Percentiles rank a stretch among this genome's conserved stretches.
Conservation (phyloP, 2,797 vertebrate genomes). For the Danionella dracula region DNA sequence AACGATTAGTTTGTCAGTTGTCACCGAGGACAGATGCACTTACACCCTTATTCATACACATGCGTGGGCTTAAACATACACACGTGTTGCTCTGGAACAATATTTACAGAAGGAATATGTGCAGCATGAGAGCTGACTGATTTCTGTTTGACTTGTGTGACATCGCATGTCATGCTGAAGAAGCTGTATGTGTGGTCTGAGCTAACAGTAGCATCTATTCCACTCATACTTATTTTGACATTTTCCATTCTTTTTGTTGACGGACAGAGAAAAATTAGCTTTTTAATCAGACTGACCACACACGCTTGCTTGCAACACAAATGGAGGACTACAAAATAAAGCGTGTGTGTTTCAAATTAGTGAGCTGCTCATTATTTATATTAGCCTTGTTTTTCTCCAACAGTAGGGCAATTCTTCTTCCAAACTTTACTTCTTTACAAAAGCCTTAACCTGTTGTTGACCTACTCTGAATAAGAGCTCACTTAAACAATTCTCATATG, state of each 20-base stretch:
- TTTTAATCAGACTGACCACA: constrained; percentile 35
- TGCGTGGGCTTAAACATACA: constrained; percentile 7
- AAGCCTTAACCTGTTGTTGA: constrained; percentile 7
- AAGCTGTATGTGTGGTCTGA: constrained; percentile 27
- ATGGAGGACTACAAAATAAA: constrained; percentile 11
- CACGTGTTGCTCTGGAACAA: constrained; percentile 14
- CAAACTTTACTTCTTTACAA: background rate
- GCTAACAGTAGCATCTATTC: constrained; percentile 32
- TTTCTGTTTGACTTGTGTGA: constrained; percentile 28
- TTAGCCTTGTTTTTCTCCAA: background rate
- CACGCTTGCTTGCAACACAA: constrained; percentile 12
- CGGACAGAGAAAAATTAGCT: background rate
- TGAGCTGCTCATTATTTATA: constrained; percentile 5
- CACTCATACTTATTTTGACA: constrained; percentile 32
- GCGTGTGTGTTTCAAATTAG: constrained; percentile 8
- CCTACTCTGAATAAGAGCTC: background rate
- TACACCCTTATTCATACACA: constrained; percentile 14
- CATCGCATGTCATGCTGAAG: constrained; percentile 19
- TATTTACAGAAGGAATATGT: constrained; percentile 6
- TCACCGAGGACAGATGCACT: constrained; percentile 11
- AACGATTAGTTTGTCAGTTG: constrained; percentile 14
- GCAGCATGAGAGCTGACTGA: constrained; percentile 13
- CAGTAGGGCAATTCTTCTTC: background rate
- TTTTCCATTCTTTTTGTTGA: constrained; percentile 19
- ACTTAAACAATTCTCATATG: background rate